Evolutionary conservation across 2,113 vertebrate species (phyloP), one percentile per base, ranked within the genome.

Genomic region (Ivindomyrus marchei): DNA sequence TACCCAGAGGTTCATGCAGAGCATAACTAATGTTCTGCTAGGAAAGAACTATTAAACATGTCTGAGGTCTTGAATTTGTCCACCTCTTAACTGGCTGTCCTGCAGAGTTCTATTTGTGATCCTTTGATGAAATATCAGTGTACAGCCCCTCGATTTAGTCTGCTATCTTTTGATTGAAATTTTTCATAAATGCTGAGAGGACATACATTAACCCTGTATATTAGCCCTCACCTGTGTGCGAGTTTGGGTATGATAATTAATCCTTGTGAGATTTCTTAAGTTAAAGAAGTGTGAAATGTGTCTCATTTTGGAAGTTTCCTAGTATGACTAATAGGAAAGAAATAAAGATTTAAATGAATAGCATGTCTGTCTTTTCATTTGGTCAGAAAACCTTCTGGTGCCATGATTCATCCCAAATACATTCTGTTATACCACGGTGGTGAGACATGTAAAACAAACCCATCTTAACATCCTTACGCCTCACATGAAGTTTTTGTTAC

Each of bases 311-410:
- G n/a, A 52, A 36, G 15, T 27, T 87, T 52, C 85, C 85, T 17
- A 56, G 49, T 87, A 87, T 87, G 85, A 88, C 39, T 88, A 62
- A 88, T 17, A 62, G 39, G 7, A 66, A 88, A 88, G 66, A 88
- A 88, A 66, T 45, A 58, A 87, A 36, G 27, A 17, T 87, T 58
- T 88, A 88, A 45, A 66, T 88, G 87, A 88, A 66, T 89, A 36
- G 58, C 24, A 66, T 36, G 5, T 46, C 1, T 89, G 52, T 89
- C 85, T 46, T 88, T 85, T 80, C 85, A 17, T 2, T 90, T 52
- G 46, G 36, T 91, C 92, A 93, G 93, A 93, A 93, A 90, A 91
- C 88, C 91, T 93, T 92, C 91, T 91, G 91, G 91, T 89, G 90
- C 89, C 74, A 27, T 84, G 49, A 89, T 53, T 90, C 90, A 77